Conservation (phyloP, 2,888 invertebrate species). For the Subacronicta megacephala region DNA sequence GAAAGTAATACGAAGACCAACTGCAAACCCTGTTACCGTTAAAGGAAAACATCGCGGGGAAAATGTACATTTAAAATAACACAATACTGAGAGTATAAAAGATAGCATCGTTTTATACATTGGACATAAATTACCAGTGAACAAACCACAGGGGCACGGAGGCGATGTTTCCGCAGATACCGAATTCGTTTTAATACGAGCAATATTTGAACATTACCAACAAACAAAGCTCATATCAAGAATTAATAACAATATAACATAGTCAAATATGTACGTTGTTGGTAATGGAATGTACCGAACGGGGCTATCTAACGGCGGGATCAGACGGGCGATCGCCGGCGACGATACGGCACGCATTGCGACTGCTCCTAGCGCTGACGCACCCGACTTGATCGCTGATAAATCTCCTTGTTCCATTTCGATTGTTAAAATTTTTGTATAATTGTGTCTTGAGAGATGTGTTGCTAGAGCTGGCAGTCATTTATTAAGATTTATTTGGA, state of each 20-base stretch:
- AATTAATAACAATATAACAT: slow-evolving; percentile 45
- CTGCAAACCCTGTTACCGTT: slow-evolving; percentile 4
- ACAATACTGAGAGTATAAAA: slow-evolving; percentile 37
- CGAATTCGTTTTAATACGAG: slow-evolving; percentile 45
- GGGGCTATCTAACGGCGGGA: slow-evolving; percentile 54
- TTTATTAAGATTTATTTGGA: slow-evolving; percentile 45
- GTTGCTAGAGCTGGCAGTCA: slow-evolving; percentile 26
- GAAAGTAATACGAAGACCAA: slow-evolving; percentile 3
- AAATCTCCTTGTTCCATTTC: slow-evolving; percentile 44
- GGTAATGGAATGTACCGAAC: slow-evolving; percentile 52
- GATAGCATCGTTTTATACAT: slow-evolving; percentile 45
- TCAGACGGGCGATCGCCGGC: slow-evolving; percentile 56
- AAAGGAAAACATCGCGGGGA: slow-evolving; percentile 28
- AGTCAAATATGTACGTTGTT: slow-evolving; percentile 55
- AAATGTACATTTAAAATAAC: slow-evolving; percentile 40
- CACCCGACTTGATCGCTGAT: slow-evolving; percentile 45
- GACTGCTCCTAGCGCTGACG: slow-evolving; percentile 49
- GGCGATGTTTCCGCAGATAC: slow-evolving; percentile 47
- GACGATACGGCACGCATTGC: slow-evolving; percentile 64
- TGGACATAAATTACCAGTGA: slow-evolving; percentile 44
- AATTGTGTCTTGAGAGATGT: slow-evolving; percentile 37
- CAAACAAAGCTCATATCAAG: slow-evolving; percentile 43
- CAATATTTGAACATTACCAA: slow-evolving; percentile 39
- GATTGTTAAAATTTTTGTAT: slow-evolving; percentile 50
- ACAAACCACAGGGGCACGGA: slow-evolving; percentile 37